Evolutionary conservation across 2,113 vertebrate genomes (phyloP), one percentile per base, ranked within the genome.

Genomic region (Neogale vison): DNA sequence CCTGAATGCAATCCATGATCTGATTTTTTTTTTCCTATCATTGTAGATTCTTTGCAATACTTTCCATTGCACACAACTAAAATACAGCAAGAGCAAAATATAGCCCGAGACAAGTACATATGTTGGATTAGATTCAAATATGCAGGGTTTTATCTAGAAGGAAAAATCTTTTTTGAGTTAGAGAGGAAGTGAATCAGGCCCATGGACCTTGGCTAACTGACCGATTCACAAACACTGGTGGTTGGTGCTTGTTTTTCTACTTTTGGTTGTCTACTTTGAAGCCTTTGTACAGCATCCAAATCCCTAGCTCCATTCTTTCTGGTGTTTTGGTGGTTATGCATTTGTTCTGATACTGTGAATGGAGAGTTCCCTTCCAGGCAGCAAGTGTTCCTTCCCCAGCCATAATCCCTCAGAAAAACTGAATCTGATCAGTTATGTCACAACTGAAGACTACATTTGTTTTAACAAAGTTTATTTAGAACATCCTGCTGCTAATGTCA

Each of bases 141-240:
- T 96, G 95, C 95, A 87, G 88, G 81, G 55, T 85, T 95, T 98
- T 97, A 97, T 98, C 98, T 97, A 96, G 88, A 90, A 97, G 96
- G 92, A 94, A 98, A 97, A 98, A 94, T 96, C 88, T 90, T 98
- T 96, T 96, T 89, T 67, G 96, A 96, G 88, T 88, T 90, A 96
- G 92, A 96, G 63, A 96, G 97, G 97, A 98, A 98, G 93, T 97
- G 95, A 98, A 94, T 98, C 95, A 96, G 88, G 72, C 95, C 92
- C 65, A 31, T 77, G 77, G 90, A 94, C 90, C 81, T 97, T 97
- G 96, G 96, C 93, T 97, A 93, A 96, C 81, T 95, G 84, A 97
- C 91, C 29, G 4, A 93, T 86, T 39, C 20, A 24, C 91, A 96
- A 96, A 98, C 96, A 97, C 13, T 81, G 47, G 76, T 83, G 59